Evolutionary conservation across 2,797 vertebrate species (phyloP).

Genomic region (Bufotes viridis): DNA sequence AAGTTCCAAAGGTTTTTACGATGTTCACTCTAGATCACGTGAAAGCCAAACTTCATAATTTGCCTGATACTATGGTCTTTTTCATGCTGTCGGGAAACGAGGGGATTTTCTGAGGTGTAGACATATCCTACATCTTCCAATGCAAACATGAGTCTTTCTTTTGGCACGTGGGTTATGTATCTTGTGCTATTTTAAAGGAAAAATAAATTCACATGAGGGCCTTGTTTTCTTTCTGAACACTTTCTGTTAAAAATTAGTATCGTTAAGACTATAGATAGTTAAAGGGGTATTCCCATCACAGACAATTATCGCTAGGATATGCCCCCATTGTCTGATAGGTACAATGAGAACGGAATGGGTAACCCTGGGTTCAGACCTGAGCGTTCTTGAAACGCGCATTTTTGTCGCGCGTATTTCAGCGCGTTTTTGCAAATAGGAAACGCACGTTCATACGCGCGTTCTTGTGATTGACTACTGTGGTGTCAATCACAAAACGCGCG

Average conservation of each 20-base stretch:
- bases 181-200: constrained; percentile 23
- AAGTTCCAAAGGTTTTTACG: constrained; percentile 34
- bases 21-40: constrained; percentile 31
- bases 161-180: constrained; percentile 24
- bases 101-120: constrained; percentile 10
- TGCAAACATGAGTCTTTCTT: constrained; percentile 30
- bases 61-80: constrained; percentile 31
- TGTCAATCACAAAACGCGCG: too few relatives aligned
- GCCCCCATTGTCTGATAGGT: too few relatives aligned
- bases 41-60: constrained; percentile 6
- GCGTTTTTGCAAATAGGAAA: too few relatives aligned
- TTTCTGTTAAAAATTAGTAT: background rate
- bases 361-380: too few relatives aligned
- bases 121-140: constrained; percentile 29
- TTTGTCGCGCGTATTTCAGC: too few relatives aligned
- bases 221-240: background rate
- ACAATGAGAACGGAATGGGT: too few relatives aligned
- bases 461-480: too few relatives aligned
- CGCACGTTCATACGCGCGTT: too few relatives aligned
- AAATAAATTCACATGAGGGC: background rate
- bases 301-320: too few relatives aligned
- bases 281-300: background rate
- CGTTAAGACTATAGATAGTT: background rate
- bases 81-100: constrained; percentile 39
- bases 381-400: too few relatives aligned